Conservation (phyloP, 2,888 invertebrate genomes). For the Napeogenes inachia region DNA sequence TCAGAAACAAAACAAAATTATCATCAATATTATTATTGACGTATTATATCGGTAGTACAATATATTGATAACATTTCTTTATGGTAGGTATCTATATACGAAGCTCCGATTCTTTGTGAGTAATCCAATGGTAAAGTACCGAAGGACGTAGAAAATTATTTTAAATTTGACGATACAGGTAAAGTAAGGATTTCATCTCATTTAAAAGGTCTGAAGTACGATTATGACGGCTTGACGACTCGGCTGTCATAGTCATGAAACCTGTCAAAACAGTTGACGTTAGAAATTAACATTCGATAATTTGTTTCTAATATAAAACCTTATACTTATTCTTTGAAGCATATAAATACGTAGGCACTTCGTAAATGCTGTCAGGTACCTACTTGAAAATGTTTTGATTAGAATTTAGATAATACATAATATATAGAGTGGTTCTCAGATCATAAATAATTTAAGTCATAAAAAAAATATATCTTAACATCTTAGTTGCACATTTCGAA, state of each 20-base stretch:
- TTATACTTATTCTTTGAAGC: constrained; percentile 3
- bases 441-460: no score
- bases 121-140: constrained; percentile 11
- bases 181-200: constrained; percentile 34
- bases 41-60: background rate
- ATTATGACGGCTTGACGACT: constrained; percentile 36
- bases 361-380: no score
- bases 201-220: constrained; percentile 37
- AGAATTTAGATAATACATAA: no score
- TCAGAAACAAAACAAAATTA: constrained; percentile 1
- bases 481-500: no score
- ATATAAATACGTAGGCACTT: background rate
- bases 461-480: no score
- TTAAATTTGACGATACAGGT: constrained; percentile 30
- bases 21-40: background rate
- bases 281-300: constrained; percentile 7
- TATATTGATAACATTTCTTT: background rate
- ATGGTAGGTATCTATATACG: background rate
- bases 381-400: no score
- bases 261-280: constrained; percentile 20
- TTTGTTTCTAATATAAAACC: background rate
- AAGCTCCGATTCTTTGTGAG: background rate
- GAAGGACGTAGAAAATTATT: no score
- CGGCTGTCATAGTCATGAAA: constrained; percentile 27
- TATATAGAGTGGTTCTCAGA: no score